These are phyloP conservation scores for Perithous albicinctus DNA, from an alignment of 2,888 invertebrate species.

Conservation along the genomic window DNA sequence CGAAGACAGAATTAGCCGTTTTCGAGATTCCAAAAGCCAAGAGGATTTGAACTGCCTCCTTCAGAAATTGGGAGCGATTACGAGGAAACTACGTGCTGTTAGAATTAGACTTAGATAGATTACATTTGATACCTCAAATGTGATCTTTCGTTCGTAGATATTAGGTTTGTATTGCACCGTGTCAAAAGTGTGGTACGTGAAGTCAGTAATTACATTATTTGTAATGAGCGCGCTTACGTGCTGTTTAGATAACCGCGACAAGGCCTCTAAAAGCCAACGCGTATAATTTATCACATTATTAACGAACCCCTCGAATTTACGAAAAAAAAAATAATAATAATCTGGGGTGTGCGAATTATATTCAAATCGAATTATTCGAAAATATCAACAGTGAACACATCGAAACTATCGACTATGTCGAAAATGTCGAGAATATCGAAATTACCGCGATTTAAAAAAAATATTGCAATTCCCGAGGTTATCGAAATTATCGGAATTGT, in stretches of 20 bases:
- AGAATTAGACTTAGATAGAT: conserved; percentile 16
- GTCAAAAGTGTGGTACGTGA: conserved; percentile 80
- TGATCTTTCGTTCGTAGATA: conserved; percentile 38
- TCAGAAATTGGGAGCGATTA: background rate
- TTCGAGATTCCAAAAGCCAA: conserved; percentile 15
- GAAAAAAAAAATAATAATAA: background rate
- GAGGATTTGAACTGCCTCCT: background rate
- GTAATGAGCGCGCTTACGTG: conserved; percentile 78
- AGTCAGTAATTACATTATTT: conserved; percentile 82
- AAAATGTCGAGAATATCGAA: background rate
- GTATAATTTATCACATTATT: conserved; percentile 69
- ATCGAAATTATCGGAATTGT: background rate
- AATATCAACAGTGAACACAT: too few relatives aligned
- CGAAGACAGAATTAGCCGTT: conserved; percentile 14
- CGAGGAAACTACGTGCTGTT: conserved; percentile 1
- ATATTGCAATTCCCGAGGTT: background rate
- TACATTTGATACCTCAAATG: conserved; percentile 26
- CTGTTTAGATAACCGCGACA: conserved; percentile 58
- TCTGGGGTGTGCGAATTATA: background rate
- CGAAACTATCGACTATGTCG: too few relatives aligned
- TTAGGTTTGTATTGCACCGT: conserved; percentile 80
- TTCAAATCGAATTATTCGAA: background rate
- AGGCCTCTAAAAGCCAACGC: conserved; percentile 9
- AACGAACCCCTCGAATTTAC: conserved; percentile 53
- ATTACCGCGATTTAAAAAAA: background rate